These are phyloP conservation scores for Erynnis tages DNA, from an alignment of 2,888 invertebrate genomes.

Conservation along the genomic window DNA sequence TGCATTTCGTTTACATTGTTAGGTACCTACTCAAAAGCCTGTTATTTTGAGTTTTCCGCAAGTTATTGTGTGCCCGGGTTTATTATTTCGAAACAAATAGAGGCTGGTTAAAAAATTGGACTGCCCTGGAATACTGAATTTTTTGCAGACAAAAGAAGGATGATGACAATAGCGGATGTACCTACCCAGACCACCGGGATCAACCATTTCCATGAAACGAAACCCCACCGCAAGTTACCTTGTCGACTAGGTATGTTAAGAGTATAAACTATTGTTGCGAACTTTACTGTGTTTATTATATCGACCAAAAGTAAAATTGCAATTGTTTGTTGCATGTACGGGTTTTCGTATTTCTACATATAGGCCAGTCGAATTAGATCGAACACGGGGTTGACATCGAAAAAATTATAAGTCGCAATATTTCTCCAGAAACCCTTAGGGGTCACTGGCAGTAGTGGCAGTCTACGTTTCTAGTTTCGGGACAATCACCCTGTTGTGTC, in stretches of 20 bases:
- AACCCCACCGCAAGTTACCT: slow-evolving; percentile 47
- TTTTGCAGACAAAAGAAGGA: slow-evolving; percentile 20
- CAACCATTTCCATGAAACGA: slow-evolving; percentile 57
- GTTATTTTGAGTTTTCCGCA: slow-evolving; percentile 2
- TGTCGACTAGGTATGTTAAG: slow-evolving; percentile 19
- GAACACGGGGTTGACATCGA: no score
- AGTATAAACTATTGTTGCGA: slow-evolving; percentile 15
- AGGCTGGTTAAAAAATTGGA: slow-evolving; percentile 21
- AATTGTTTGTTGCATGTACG: no score
- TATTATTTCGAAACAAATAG: slow-evolving; percentile 20
- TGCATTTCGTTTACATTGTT: background rate
- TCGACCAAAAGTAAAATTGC: background rate
- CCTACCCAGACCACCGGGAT: slow-evolving; percentile 41
- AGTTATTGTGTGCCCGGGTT: slow-evolving; percentile 3
- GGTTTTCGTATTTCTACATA: no score
- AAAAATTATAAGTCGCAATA: no score
- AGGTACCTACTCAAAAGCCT: slow-evolving; percentile 4
- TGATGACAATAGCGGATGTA: slow-evolving; percentile 16
- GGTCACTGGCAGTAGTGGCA: no score
- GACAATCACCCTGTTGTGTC: no score
- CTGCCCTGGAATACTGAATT: slow-evolving; percentile 15
- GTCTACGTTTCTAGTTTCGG: no score
- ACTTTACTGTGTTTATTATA: slow-evolving; percentile 3
- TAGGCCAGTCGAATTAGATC: no score
- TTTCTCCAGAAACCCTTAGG: no score